These are phyloP conservation scores for Drosophila conformis DNA, from an alignment of 2,888 invertebrate species.

Conservation along the genomic window DNA sequence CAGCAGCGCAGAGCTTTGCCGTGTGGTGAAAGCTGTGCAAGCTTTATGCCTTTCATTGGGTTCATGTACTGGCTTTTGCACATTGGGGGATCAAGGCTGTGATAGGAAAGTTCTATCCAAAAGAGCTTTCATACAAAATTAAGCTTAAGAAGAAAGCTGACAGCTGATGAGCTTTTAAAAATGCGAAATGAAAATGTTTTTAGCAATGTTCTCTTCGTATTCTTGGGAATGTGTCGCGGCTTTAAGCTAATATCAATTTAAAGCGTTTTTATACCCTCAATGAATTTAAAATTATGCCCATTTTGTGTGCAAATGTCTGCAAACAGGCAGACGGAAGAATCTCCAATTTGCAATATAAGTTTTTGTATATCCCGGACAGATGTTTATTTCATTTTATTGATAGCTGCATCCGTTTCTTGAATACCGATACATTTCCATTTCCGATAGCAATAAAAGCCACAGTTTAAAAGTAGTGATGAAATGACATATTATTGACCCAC, in stretches of 20 bases:
- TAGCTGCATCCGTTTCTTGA: neutral
- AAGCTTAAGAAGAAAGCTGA: neutral
- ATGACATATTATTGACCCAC: neutral
- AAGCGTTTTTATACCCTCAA: neutral
- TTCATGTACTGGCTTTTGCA: neutral
- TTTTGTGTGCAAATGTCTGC: neutral
- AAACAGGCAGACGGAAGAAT: neutral
- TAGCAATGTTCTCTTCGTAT: neutral
- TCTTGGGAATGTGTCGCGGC: neutral
- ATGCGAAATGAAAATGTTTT: neutral
- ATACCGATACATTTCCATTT: neutral
- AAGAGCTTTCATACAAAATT: neutral
- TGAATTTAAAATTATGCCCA: neutral
- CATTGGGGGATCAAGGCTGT: neutral
- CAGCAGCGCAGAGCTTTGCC: slow-evolving; percentile 8
- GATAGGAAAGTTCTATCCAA: neutral
- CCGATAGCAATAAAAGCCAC: neutral
- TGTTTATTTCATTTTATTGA: neutral
- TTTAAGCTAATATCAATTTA: neutral
- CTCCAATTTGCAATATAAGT: neutral
- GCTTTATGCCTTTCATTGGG: slow-evolving; percentile 17
- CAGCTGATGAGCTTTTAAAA: neutral
- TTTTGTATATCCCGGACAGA: neutral
- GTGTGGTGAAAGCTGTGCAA: slow-evolving; percentile 24
- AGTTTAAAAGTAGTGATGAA: neutral